Evolutionary conservation across 1,140 invertebrate species (phyloP), one percentile per base, ranked within the genome.

Genomic region (Sogatella furcifera): DNA sequence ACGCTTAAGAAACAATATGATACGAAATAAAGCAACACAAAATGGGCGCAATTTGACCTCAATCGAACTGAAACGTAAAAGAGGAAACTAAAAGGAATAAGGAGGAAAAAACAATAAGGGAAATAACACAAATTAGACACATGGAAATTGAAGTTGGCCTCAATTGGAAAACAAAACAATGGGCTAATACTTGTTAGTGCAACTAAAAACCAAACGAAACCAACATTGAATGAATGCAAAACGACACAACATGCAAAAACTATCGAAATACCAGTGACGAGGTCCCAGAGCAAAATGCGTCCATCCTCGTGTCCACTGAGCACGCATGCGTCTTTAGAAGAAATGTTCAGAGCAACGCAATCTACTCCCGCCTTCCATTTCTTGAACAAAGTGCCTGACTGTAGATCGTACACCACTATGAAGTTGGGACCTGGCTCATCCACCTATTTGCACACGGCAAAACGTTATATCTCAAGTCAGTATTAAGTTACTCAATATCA

Each of bases 351-450:
- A 11, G 86, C 82, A 1, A 87, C 86, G 6, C 86, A 89, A 71
- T 88, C 86, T 60, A 83, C 83, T 44, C 82, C 83, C 0, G 88
- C 88, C 73, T 92, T 92, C 88, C 89, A 91, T 74, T 90, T 90
- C 73, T 92, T 92, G 74, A 92, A 92, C 63, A 92, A 71, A 1
- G 89, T 92, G n/a, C 90, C 90, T 65, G 88, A 92, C 75, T 90
- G 86, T n/a, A 94, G 77, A 74, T 94, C 90, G 72, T 92, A 94
- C 24, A 93, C 89, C 42, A 92, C 88, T 57, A 94, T 89, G 76
- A 92, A 92, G 76, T 92, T 92, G 1, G 89, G 87, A 28, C 83
- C 81, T 0, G 85, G 81, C 68, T 90, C 88, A 67, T 90, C 87
- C 21, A 92, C 78, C 75, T 92, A 38, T 4, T 38, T 38, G 34